phyloP scores from a whole-genome alignment of 2,113 vertebrate species.

The Eubucco bourcierii region DNA sequence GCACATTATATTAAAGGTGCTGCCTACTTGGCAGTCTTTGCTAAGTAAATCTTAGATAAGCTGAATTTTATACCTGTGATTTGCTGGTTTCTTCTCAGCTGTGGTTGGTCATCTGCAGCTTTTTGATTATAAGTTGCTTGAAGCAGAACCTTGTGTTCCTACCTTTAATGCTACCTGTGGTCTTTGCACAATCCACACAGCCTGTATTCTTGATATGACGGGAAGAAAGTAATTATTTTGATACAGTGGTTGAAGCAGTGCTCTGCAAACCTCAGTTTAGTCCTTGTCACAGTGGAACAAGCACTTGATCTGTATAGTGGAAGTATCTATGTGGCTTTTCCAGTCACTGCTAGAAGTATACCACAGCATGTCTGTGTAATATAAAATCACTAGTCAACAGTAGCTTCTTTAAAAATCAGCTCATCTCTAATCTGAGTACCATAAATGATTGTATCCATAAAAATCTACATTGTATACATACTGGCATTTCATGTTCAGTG shows the following conservation, averaged over 20 bases:
- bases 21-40: slow-evolving; percentile 25
- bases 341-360: not conserved
- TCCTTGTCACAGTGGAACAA: not conserved
- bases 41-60: slow-evolving; percentile 25
- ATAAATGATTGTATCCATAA: not conserved
- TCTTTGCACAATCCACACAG: not conserved
- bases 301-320: fast-evolving
- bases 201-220: not conserved
- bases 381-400: not conserved
- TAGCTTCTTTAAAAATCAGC: not conserved
- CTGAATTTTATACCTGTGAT: not conserved
- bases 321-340: not conserved
- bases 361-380: not conserved
- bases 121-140: not conserved
- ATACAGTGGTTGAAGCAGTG: not conserved
- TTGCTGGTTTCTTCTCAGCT: not conserved
- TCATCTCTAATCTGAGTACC: not conserved
- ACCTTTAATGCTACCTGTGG: not conserved
- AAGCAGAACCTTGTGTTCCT: not conserved
- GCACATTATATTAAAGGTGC: slow-evolving; percentile 41
- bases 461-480: not conserved
- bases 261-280: not conserved
- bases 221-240: not conserved
- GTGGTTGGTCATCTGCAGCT: not conserved
- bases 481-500: not conserved